Conservation (phyloP, 2,888 invertebrate genomes). For the Nomada fucata region DNA sequence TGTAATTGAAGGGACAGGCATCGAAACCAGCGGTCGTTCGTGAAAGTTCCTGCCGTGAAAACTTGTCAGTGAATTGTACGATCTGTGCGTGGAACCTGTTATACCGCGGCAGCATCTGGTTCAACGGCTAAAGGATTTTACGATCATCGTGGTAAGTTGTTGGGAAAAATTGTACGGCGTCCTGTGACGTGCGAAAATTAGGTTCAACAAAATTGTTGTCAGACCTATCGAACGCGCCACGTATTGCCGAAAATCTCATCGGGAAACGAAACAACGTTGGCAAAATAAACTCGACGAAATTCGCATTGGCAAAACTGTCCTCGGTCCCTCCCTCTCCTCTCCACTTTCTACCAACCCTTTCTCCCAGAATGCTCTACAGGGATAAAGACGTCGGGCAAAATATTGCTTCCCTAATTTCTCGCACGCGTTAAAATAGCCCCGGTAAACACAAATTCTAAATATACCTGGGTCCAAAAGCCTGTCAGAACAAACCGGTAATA, state of each 20-base stretch:
- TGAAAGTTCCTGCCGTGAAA: neutral
- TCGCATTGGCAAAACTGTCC: neutral
- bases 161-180: neutral
- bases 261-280: too few species aligned
- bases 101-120: conserved; percentile 2
- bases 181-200: neutral
- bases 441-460: conserved; percentile 74
- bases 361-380: conserved; percentile 41
- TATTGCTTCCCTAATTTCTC: conserved; percentile 52
- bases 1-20: conserved; percentile 25
- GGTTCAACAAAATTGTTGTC: too few species aligned
- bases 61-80: conserved; percentile 2
- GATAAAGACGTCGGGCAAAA: conserved; percentile 32
- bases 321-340: neutral
- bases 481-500: conserved; percentile 61
- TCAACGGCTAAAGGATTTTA: conserved; percentile 24
- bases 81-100: neutral
- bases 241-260: too few species aligned
- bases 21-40: conserved; percentile 3
- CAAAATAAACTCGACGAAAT: too few species aligned
- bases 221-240: too few species aligned
- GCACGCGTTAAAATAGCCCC: conserved; percentile 67
- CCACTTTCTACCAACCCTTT: neutral
- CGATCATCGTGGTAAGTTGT: conserved; percentile 47
- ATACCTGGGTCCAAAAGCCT: conserved; percentile 59